Percentiles rank a stretch among this genome's conserved stretches.
Evolutionary conservation across 2,888 invertebrate species (phyloP).

Genomic region (Graphium colonna): DNA sequence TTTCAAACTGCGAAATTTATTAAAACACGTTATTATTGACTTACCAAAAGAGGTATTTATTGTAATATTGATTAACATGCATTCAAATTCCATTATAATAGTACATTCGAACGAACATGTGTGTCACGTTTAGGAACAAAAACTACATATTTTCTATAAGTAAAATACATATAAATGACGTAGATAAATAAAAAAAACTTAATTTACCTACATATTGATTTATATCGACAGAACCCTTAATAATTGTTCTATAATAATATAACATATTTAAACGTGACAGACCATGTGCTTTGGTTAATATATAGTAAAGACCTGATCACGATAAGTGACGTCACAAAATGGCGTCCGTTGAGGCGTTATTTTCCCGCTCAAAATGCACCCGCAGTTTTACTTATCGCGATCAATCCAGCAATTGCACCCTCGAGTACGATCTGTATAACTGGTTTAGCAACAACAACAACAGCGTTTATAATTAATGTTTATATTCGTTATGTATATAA

Average conservation of each 20-base stretch:
- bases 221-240: too few relatives aligned
- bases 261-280: conserved; percentile 28
- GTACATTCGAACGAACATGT: conserved; percentile 64
- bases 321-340: conserved; percentile 6
- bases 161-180: not conserved
- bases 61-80: conserved; percentile 76
- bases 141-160: not conserved
- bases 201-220: too few relatives aligned
- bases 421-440: conserved; percentile 68
- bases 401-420: conserved; percentile 35
- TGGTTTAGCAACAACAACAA: conserved; percentile 78
- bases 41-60: conserved; percentile 79
- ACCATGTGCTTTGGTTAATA: conserved; percentile 21
- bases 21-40: conserved; percentile 47
- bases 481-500: conserved; percentile 26
- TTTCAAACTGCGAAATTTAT: not conserved
- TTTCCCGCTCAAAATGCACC: not conserved
- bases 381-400: conserved; percentile 41
- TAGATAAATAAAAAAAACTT: not conserved
- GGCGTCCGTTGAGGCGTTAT: not conserved
- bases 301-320: conserved; percentile 5
- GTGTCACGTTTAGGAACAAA: conserved; percentile 37
- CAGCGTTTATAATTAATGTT: conserved; percentile 71
- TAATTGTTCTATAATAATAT: too few relatives aligned
- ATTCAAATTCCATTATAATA: conserved; percentile 77